phyloP scores from a whole-genome alignment of 2,113 vertebrate genomes.

The Larimichthys polyactis region DNA sequence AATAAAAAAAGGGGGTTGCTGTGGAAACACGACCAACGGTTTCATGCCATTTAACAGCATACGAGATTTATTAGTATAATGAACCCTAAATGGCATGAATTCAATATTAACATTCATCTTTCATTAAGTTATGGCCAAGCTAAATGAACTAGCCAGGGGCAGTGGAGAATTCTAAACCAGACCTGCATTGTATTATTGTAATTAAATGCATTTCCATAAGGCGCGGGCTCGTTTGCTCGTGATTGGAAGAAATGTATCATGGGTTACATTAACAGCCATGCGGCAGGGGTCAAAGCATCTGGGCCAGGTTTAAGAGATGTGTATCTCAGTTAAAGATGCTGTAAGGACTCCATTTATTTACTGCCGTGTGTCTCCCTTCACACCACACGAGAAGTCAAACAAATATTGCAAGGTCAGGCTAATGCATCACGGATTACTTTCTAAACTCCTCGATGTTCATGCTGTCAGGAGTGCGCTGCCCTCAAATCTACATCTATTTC shows the following conservation, averaged over 20 bases:
- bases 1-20: slow-evolving; percentile 41
- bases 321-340: slow-evolving; percentile 1
- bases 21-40: slow-evolving; percentile 50
- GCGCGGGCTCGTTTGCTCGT: slow-evolving; percentile 28
- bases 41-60: slow-evolving; percentile 47
- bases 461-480: slow-evolving; percentile 26
- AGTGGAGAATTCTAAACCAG: slow-evolving; percentile 42
- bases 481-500: slow-evolving; percentile 50
- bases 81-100: slow-evolving; percentile 66
- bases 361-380: neutral
- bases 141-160: slow-evolving; percentile 65
- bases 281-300: slow-evolving; percentile 39
- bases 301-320: neutral
- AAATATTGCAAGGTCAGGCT: slow-evolving; percentile 1
- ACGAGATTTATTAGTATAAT: slow-evolving; percentile 70
- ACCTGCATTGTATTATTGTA: slow-evolving; percentile 59
- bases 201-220: slow-evolving; percentile 71
- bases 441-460: slow-evolving; percentile 40
- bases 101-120: slow-evolving; percentile 71
- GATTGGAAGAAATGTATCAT: slow-evolving; percentile 59
- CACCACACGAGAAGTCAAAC: slow-evolving; percentile 2
- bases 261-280: slow-evolving; percentile 28
- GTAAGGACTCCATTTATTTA: neutral
- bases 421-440: slow-evolving; percentile 39
- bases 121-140: slow-evolving; percentile 62